A percentile compares a stretch with the other conserved stretches of the same genome.
Evolutionary conservation across 2,113 vertebrate species (phyloP).

Genomic region (Corydoras sp.): DNA sequence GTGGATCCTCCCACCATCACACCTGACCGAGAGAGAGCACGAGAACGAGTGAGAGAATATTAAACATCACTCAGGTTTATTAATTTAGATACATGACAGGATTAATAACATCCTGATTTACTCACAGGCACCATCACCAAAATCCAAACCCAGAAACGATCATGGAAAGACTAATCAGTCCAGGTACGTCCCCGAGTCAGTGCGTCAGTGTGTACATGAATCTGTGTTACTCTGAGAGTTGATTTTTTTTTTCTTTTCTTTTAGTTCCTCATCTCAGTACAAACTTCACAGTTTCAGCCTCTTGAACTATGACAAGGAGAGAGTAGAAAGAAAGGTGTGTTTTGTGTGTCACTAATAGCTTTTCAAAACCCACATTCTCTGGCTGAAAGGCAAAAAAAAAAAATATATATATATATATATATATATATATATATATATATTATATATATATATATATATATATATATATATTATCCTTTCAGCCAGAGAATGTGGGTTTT

Average conservation of each 20-base stretch:
- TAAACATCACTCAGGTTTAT: not conserved
- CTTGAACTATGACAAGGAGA: slow-evolving; percentile 77
- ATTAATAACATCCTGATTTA: not conserved
- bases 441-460: no score
- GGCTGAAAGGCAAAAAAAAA: no score
- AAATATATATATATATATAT: no score
- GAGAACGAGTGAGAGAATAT: slow-evolving; percentile 8
- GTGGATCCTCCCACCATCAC: slow-evolving; percentile 60
- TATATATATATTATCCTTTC: no score
- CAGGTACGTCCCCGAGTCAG: slow-evolving; percentile 5
- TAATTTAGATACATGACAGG: no score
- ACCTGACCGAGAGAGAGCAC: slow-evolving; percentile 40
- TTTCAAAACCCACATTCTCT: no score
- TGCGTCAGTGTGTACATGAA: slow-evolving; percentile 9
- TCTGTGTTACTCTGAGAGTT: not conserved
- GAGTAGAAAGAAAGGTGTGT: slow-evolving; percentile 76
- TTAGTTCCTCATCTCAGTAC: slow-evolving; percentile 57
- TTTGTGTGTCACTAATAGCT: not conserved
- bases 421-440: no score
- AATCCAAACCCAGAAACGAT: slow-evolving; percentile 57
- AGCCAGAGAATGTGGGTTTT: no score
- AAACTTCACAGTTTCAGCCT: slow-evolving; percentile 80
- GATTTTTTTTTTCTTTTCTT: not conserved
- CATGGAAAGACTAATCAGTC: slow-evolving; percentile 13
- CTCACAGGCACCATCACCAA: slow-evolving; percentile 56